Evolutionary conservation across 64 coral and sea anemone species (phyloP), one percentile per base, ranked within the genome.

Genomic region (Dendrophyllia cribrosa): DNA sequence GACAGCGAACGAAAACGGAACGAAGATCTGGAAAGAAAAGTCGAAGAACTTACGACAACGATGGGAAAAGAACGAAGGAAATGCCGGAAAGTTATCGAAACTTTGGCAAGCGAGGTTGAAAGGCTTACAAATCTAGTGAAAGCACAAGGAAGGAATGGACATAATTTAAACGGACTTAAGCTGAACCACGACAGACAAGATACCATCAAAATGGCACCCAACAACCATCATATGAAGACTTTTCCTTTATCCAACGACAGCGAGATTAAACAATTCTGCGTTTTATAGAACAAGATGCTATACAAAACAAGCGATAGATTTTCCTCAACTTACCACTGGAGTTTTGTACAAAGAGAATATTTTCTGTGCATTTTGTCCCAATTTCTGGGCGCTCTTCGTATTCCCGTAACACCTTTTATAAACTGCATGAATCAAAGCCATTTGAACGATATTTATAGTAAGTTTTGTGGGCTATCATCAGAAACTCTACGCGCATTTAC

Each of bases 91-190:
- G 65, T 93, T 20, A 80, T 93, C 9, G 84, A 93, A 66, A 75
- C 84, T 11, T 59, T 93, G 7, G 91, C 83, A 15, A 62, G 87
- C 19, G 91, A 93, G 51, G 82, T 93, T 9, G 91, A 93, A 93
- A 83, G 84, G 65, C 74, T 93, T 34, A 59, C 91, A 71, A 83
- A 93, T 62, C 73, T 86, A n/a, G 80, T 87, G 5, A 86, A 75
- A 23, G 51, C 62, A 22, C 72, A 80, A 59, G 80, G 80, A 74
- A 70, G 67, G 9, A 72, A 88, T 59, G 68, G 86, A 88, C 70
- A 74, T 74, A 49, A 58, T 76, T 76, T 74, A 4, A 76, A 88
- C 59, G 68, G 72, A 17, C 53, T 58, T 72, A 88, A 58, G 61
- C 25, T 82, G 43, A 46, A 79, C 78, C 50, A 91, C 9, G 44